A percentile compares a stretch with the other conserved stretches of the same genome.
Conservation (phyloP, 2,888 invertebrate genomes). For the Phlogophora meticulosa region DNA sequence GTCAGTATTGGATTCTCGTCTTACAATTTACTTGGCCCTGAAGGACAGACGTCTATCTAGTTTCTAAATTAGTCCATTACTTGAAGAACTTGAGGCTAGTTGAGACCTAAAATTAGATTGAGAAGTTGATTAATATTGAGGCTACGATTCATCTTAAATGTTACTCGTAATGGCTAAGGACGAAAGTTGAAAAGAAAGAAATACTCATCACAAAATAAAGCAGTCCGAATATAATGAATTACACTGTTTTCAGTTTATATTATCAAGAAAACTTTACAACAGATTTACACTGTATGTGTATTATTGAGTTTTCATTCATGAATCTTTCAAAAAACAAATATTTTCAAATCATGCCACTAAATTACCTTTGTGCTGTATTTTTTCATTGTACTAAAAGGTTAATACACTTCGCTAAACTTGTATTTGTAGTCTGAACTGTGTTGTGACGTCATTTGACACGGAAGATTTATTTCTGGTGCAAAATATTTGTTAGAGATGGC, state of each 20-base stretch:
- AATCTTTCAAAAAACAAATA: conserved; percentile 39
- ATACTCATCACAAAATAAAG: not conserved
- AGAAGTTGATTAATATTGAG: conserved; percentile 18
- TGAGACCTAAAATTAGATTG: conserved; percentile 9
- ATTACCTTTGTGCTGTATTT: not conserved
- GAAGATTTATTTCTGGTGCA: conserved; percentile 46
- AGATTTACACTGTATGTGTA: conserved; percentile 17
- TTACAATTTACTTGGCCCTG: conserved; percentile 1
- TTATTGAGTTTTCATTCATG: conserved; percentile 26
- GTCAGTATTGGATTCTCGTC: conserved; percentile 16
- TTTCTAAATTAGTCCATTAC: conserved; percentile 20
- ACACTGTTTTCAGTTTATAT: conserved; percentile 8
- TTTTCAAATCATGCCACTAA: conserved; percentile 20
- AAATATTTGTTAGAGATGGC: conserved; percentile 36
- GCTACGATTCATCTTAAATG: not conserved
- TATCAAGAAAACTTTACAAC: not conserved
- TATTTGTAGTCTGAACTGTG: not conserved
- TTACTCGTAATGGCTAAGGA: not conserved
- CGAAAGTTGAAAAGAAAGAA: not conserved
- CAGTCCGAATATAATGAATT: not conserved
- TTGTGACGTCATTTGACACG: conserved; percentile 40
- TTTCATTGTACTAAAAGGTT: conserved; percentile 29
- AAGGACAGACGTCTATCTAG: conserved; percentile 38
- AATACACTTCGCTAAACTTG: conserved; percentile 13
- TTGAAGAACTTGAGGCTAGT: conserved; percentile 1